phyloP scores from a whole-genome alignment of 2,888 invertebrate genomes.

The Lagria hirta region DNA sequence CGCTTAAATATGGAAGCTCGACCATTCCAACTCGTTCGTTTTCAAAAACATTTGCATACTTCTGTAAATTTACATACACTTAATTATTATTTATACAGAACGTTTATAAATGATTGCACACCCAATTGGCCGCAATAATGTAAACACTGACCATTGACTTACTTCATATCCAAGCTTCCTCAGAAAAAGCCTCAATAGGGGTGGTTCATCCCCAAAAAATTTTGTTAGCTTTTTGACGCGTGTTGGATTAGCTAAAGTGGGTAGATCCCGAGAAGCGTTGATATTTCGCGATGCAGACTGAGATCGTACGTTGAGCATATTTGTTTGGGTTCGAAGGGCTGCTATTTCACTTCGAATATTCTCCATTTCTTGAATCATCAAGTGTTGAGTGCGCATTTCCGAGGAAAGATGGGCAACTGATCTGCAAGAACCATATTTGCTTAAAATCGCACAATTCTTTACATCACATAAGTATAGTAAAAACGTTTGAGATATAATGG shows the following conservation, averaged over 20 bases:
- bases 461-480: no score
- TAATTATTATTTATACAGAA: conserved; percentile 7
- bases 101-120: conserved; percentile 2
- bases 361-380: conserved; percentile 89
- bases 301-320: conserved; percentile 63
- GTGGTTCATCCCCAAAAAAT: conserved; percentile 93
- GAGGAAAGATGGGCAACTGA: conserved; percentile 90
- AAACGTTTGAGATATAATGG: no score
- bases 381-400: conserved; percentile 87
- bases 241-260: conserved; percentile 80
- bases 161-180: conserved; percentile 92
- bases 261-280: conserved; percentile 61
- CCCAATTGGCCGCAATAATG: no score
- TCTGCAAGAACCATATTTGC: conserved; percentile 2
- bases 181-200: conserved; percentile 83
- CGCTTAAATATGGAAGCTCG: conserved; percentile 86
- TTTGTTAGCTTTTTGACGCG: conserved; percentile 86
- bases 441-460: no score
- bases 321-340: conserved; percentile 69
- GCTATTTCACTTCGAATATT: conserved; percentile 80
- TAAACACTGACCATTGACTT: conserved; percentile 29
- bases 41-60: conserved; percentile 82
- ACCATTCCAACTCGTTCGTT: conserved; percentile 87
- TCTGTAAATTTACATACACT: conserved; percentile 60
- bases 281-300: conserved; percentile 64